Percentiles rank a stretch among this genome's conserved stretches.
Evolutionary conservation across 1,140 invertebrate genomes (phyloP).

Genomic region (Phymastichus coffea): DNA sequence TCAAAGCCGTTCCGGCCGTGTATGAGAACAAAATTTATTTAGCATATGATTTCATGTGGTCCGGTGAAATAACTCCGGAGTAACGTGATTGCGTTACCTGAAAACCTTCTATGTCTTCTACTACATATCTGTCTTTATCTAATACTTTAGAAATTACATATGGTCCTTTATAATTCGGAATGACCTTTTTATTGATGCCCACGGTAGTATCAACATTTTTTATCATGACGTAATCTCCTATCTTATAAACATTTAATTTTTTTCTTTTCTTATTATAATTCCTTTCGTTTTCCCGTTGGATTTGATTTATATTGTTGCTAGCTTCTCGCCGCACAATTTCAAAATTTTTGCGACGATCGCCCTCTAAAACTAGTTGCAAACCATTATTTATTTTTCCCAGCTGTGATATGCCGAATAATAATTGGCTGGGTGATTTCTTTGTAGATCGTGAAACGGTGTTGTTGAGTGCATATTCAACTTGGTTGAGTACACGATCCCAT

Average conservation of each 20-base stretch:
- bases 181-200: slow-evolving; percentile 6
- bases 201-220: too few relatives aligned
- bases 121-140: slow-evolving; percentile 8
- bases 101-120: too few relatives aligned
- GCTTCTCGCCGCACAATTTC: neutral
- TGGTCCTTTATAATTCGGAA: slow-evolving; percentile 8
- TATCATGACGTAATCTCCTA: slow-evolving; percentile 9
- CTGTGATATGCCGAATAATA: slow-evolving; percentile 20
- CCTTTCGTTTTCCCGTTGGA: neutral
- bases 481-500: too few relatives aligned
- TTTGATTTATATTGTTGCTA: neutral
- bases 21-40: too few relatives aligned
- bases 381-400: neutral
- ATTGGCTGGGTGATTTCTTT: slow-evolving; percentile 9
- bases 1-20: too few relatives aligned
- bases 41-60: too few relatives aligned
- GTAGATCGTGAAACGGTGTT: slow-evolving; percentile 24
- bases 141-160: slow-evolving; percentile 7
- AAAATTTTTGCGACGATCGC: neutral
- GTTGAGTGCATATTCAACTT: slow-evolving; percentile 34
- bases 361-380: neutral
- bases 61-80: too few relatives aligned
- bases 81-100: too few relatives aligned
- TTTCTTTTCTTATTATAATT: neutral
- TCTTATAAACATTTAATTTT: neutral